Percentiles rank a stretch among this genome's conserved stretches.
Conservation (phyloP, 1,140 invertebrate species). For the Dolichoris vasculosae region DNA sequence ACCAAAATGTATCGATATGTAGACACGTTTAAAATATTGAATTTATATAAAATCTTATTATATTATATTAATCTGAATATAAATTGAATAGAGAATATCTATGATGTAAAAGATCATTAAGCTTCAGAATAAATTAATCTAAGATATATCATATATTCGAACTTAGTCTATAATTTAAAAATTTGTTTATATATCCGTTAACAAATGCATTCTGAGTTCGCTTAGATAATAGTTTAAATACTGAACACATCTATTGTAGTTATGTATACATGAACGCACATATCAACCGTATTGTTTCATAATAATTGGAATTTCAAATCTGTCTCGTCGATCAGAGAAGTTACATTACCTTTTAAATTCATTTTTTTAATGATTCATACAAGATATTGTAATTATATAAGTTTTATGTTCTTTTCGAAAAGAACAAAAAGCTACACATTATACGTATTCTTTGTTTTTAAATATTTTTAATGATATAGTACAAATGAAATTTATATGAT, state of each 20-base stretch:
- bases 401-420: no score
- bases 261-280: background rate
- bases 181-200: background rate
- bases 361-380: background rate
- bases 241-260: background rate
- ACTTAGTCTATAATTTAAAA: background rate
- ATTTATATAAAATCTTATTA: no score
- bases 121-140: background rate
- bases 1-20: no score
- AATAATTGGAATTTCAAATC: background rate
- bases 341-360: background rate
- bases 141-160: background rate
- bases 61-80: no score
- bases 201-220: background rate
- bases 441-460: no score
- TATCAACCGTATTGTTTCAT: background rate
- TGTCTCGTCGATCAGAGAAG: background rate
- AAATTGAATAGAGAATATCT: background rate
- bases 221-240: conserved; percentile 1
- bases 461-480: no score
- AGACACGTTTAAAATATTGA: no score
- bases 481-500: no score
- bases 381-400: no score
- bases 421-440: no score
- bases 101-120: background rate